Conservation (phyloP, 2,797 vertebrate genomes). For the Melanotaenia pygmaea region DNA sequence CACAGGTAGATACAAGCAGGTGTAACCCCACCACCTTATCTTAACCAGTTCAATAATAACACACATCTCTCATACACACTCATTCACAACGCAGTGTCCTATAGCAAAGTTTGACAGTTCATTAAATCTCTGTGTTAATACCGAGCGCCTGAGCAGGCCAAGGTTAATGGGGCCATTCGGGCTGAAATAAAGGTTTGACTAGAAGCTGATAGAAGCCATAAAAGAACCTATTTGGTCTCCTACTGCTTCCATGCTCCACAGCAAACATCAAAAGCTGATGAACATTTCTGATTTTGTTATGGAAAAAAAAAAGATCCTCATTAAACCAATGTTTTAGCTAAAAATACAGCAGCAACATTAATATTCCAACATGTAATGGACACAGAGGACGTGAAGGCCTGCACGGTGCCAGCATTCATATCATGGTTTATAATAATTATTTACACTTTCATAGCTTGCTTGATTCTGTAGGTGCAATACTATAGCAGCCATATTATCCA, state of each 20-base stretch:
- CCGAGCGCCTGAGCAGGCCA: conserved; percentile 18
- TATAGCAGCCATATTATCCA: no score
- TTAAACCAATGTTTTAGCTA: conserved; percentile 6
- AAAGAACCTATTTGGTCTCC: conserved; percentile 34
- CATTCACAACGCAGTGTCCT: not conserved
- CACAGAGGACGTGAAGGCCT: not conserved
- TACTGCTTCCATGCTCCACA: conserved; percentile 2
- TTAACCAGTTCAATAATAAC: conserved; percentile 2
- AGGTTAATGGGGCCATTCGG: conserved; percentile 63
- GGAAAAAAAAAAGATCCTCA: conserved; percentile 26
- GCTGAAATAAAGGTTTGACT: conserved; percentile 44
- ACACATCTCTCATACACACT: conserved; percentile 2
- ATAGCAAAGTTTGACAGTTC: conserved; percentile 50
- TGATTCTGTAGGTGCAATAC: no score
- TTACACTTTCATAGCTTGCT: not conserved
- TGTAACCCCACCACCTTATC: conserved; percentile 10
- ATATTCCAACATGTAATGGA: not conserved
- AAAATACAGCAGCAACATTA: not conserved
- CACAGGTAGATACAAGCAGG: conserved; percentile 6
- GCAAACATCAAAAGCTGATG: conserved; percentile 25
- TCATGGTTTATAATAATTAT: not conserved
- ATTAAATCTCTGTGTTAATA: conserved; percentile 53
- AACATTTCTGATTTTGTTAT: conserved; percentile 9
- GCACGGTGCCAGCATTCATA: not conserved
- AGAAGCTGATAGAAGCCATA: conserved; percentile 31